These are phyloP conservation scores for Sisor rabdophorus DNA, from an alignment of 2,113 vertebrate species.

Conservation along the genomic window DNA sequence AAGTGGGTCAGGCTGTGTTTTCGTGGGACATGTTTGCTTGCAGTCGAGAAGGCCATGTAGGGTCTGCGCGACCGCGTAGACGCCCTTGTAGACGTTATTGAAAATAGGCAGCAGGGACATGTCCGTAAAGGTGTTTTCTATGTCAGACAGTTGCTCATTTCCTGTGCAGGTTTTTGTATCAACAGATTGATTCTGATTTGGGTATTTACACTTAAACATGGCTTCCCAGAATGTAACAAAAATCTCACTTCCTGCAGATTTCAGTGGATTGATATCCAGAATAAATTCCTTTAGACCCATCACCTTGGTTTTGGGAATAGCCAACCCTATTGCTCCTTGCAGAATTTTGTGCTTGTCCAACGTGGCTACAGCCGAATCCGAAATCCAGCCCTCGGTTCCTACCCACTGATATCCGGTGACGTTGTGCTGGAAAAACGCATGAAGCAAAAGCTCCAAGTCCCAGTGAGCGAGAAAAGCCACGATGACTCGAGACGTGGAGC, in stretches of 20 bases:
- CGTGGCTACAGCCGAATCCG: slow-evolving; percentile 57
- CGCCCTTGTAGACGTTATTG: slow-evolving; percentile 53
- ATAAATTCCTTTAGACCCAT: slow-evolving; percentile 64
- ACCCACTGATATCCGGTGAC: slow-evolving; percentile 67
- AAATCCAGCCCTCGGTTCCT: slow-evolving; percentile 66
- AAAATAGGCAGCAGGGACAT: slow-evolving; percentile 49
- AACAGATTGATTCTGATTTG: background rate
- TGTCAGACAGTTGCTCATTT: slow-evolving; percentile 36
- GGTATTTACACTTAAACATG: slow-evolving; percentile 45
- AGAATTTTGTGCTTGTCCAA: slow-evolving; percentile 58
- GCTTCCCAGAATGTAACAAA: slow-evolving; percentile 55
- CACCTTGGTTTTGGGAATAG: slow-evolving; percentile 62
- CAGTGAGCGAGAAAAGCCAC: slow-evolving; percentile 40
- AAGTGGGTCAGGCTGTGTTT: slow-evolving; percentile 25
- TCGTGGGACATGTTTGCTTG: slow-evolving; percentile 12
- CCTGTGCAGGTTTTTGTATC: slow-evolving; percentile 41
- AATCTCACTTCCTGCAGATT: slow-evolving; percentile 34
- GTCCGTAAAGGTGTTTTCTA: slow-evolving; percentile 54
- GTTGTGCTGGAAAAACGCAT: slow-evolving; percentile 54
- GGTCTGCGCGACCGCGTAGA: slow-evolving; percentile 50
- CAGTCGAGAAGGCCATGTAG: slow-evolving; percentile 44
- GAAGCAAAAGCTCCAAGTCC: slow-evolving; percentile 42
- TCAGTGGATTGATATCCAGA: slow-evolving; percentile 54
- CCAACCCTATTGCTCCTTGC: slow-evolving; percentile 65
- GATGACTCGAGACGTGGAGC: slow-evolving; percentile 16